phyloP scores from a whole-genome alignment of 37 sponge, comb jelly and placozoan species.

The Halichondria panicea region DNA sequence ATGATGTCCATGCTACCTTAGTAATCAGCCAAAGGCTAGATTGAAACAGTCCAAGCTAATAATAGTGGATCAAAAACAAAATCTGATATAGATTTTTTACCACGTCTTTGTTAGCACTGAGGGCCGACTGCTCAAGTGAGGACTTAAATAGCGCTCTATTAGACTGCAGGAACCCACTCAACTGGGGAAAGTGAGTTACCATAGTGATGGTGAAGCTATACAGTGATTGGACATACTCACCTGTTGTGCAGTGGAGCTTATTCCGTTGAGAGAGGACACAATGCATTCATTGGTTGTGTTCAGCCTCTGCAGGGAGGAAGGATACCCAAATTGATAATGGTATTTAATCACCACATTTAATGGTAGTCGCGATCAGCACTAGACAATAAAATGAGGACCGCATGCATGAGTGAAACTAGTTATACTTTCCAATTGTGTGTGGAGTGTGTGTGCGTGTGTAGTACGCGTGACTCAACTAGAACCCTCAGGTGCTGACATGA shows the following conservation, averaged over 20 bases:
- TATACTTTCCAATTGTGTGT: no score
- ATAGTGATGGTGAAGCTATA: not conserved
- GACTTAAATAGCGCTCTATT: conserved; percentile 17
- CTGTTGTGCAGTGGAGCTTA: conserved; percentile 34
- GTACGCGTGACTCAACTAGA: no score
- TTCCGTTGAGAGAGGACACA: conserved; percentile 58
- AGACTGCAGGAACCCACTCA: conserved; percentile 14
- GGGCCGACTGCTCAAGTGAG: conserved; percentile 18
- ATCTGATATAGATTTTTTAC: conserved; percentile 4
- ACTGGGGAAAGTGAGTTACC: not conserved
- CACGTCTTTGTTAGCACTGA: conserved; percentile 7
- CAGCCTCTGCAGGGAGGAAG: conserved; percentile 50
- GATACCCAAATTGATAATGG: not conserved
- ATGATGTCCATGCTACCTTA: not conserved
- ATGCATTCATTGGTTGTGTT: conserved; percentile 87
- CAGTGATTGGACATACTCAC: conserved; percentile 30
- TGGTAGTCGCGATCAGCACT: no score
- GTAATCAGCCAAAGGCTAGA: not conserved
- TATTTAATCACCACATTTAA: not conserved
- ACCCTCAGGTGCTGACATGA: no score
- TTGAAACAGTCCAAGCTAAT: not conserved
- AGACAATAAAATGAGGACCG: no score
- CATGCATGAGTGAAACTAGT: no score
- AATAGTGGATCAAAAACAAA: not conserved
- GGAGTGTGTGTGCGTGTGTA: no score